Conservation (phyloP, 2,888 invertebrate species). For the Frankliniella fusca region DNA sequence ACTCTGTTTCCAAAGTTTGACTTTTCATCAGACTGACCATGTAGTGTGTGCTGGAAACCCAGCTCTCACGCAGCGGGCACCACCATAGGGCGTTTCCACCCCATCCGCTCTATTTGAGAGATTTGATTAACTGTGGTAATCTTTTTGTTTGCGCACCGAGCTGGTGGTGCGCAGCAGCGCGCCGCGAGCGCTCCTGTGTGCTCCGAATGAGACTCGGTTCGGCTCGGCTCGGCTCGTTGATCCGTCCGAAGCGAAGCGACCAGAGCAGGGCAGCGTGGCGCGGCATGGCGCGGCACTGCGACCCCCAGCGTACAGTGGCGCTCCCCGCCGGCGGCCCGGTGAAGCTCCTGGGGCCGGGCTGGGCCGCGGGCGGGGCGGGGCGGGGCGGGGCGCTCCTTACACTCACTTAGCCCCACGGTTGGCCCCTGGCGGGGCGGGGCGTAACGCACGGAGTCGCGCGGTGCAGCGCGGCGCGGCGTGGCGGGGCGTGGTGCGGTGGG, state of each 20-base stretch:
- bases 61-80: no score
- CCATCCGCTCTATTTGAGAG: no score
- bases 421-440: background rate
- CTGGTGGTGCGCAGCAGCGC: background rate
- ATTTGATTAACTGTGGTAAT: no score
- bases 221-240: background rate
- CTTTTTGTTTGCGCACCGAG: no score
- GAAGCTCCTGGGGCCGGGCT: background rate
- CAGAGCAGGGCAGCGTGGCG: background rate
- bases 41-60: no score
- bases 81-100: no score
- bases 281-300: background rate
- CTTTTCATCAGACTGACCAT: no score
- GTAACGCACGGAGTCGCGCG: background rate
- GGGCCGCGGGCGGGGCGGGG: background rate
- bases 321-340: background rate
- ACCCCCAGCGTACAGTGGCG: background rate
- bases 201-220: background rate
- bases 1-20: no score
- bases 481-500: background rate
- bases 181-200: background rate
- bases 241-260: background rate
- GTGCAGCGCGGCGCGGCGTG: background rate
- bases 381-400: background rate
- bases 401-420: constrained; percentile 7